Percentiles rank a stretch among this genome's conserved stretches.
phyloP scores from a whole-genome alignment of 2,888 invertebrate genomes.

The Metallyticus violacea region DNA sequence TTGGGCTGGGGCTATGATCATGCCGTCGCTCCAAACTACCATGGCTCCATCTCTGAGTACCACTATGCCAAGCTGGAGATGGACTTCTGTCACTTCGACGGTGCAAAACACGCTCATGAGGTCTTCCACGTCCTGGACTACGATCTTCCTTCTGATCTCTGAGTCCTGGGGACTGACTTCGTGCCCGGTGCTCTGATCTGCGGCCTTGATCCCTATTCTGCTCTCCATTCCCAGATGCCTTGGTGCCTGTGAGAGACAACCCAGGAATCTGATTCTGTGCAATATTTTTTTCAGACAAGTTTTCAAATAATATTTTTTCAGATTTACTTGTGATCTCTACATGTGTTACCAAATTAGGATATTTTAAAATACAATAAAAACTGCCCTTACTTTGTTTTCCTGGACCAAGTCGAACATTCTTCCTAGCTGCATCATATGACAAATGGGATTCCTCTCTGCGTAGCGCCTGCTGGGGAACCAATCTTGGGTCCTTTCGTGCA shows the following conservation, averaged over 20 bases:
- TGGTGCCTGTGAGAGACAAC: not conserved
- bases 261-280: no score
- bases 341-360: no score
- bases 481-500: conserved; percentile 12
- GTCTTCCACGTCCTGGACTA: not conserved
- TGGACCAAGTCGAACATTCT: not conserved
- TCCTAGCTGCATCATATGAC: not conserved
- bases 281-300: no score
- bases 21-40: not conserved
- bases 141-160: not conserved
- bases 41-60: not conserved
- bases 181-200: not conserved
- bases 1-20: not conserved
- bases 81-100: not conserved
- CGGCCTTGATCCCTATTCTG: not conserved
- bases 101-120: not conserved
- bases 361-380: not conserved
- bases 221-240: not conserved
- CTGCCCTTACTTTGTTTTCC: not conserved
- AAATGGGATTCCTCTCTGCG: not conserved
- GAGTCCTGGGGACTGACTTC: not conserved
- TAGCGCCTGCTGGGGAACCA: conserved; percentile 6
- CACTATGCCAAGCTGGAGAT: not conserved
- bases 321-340: no score
- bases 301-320: no score